phyloP scores from a whole-genome alignment of 2,888 invertebrate genomes.

The Mystacides longicornis region DNA sequence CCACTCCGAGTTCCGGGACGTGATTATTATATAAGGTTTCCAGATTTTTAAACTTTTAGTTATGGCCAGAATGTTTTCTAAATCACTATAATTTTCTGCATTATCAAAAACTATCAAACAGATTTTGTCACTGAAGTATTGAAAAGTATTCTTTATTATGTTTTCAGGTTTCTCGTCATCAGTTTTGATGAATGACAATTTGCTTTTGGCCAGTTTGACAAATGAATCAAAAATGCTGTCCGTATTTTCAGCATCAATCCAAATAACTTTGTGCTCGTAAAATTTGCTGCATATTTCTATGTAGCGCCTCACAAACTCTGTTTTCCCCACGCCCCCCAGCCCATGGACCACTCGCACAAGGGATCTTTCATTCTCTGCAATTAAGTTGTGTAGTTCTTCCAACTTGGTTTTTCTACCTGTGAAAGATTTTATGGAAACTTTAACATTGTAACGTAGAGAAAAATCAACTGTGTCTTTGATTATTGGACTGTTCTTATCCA shows the following conservation, averaged over 20 bases:
- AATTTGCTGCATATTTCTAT: background rate
- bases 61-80: background rate
- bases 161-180: background rate
- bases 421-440: background rate
- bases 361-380: background rate
- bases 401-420: background rate
- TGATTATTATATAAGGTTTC: background rate
- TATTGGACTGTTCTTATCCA: background rate
- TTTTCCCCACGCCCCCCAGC: slow-evolving; percentile 1
- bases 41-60: background rate
- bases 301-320: background rate
- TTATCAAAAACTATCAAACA: background rate
- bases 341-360: background rate
- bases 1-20: background rate
- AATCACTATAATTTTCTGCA: background rate
- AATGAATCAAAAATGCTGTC: background rate
- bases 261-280: background rate
- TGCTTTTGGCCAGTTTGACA: background rate
- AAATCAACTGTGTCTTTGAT: background rate
- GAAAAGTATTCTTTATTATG: background rate
- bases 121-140: background rate
- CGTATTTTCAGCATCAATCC: background rate
- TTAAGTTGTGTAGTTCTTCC: background rate
- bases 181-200: background rate
- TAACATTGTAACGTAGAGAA: background rate